These are phyloP conservation scores for Fratercula arctica DNA, from an alignment of 2,797 vertebrate species.

Conservation along the genomic window DNA sequence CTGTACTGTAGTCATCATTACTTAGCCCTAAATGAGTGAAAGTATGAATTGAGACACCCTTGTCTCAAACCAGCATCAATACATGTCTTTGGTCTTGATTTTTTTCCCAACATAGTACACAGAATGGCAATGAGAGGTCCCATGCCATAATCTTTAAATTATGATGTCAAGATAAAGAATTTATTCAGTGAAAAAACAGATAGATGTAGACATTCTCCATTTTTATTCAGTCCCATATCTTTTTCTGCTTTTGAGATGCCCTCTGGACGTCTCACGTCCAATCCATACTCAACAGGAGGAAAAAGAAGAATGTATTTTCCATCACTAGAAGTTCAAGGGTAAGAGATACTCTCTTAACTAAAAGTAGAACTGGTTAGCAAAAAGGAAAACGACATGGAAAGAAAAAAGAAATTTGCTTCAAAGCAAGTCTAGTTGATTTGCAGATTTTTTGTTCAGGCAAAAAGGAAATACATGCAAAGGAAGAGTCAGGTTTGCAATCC, in stretches of 20 bases:
- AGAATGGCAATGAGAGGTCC: neutral
- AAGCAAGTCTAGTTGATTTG: neutral
- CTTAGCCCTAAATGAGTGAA: neutral
- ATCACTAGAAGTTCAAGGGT: neutral
- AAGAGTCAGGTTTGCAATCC: neutral
- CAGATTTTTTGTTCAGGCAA: neutral
- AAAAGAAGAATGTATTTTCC: neutral
- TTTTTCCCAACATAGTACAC: neutral
- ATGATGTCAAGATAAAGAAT: neutral
- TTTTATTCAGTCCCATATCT: neutral
- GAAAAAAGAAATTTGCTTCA: neutral
- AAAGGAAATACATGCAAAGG: neutral
- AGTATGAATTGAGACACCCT: neutral
- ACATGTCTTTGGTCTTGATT: neutral
- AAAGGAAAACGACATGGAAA: neutral
- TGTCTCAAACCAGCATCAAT: neutral
- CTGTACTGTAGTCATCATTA: neutral
- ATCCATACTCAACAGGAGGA: neutral
- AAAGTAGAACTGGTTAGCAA: neutral
- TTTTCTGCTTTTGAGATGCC: neutral
- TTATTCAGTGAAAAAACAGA: neutral
- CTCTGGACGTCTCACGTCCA: neutral
- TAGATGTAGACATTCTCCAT: neutral
- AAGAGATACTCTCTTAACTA: neutral
- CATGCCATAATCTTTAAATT: neutral